These are phyloP conservation scores for Agrochola litura DNA, from an alignment of 2,888 invertebrate genomes.

Conservation along the genomic window DNA sequence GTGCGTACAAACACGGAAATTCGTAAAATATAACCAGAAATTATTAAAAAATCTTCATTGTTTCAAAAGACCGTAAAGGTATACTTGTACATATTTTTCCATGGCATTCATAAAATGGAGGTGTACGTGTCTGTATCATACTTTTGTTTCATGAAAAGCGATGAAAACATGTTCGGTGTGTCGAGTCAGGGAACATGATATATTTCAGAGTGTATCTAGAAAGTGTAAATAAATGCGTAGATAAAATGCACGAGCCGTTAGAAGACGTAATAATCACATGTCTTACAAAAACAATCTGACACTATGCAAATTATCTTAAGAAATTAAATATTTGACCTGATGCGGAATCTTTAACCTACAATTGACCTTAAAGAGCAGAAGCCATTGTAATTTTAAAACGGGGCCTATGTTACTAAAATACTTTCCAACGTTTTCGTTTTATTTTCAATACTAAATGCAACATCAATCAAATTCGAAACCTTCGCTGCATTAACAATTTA, in stretches of 20 bases:
- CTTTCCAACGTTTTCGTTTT: not conserved
- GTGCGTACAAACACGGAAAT: slow-evolving; percentile 20
- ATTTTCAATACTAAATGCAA: slow-evolving; percentile 8
- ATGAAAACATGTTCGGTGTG: not conserved
- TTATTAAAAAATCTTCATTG: slow-evolving; percentile 15
- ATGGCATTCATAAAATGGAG: slow-evolving; percentile 12
- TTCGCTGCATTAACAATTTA: slow-evolving; percentile 24
- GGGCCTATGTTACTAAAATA: not conserved
- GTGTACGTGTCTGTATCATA: not conserved
- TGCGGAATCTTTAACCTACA: not conserved
- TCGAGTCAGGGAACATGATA: not conserved
- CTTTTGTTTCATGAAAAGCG: not conserved
- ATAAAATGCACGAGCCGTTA: not conserved
- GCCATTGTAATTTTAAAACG: not conserved
- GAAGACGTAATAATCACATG: not conserved
- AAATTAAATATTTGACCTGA: slow-evolving; percentile 15
- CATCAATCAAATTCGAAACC: slow-evolving; percentile 16
- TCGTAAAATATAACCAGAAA: slow-evolving; percentile 15
- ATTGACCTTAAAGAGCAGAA: not conserved
- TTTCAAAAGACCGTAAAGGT: slow-evolving; percentile 1
- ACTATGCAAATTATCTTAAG: not conserved
- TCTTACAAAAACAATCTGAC: not conserved
- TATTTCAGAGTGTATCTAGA: not conserved
- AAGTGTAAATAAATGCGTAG: slow-evolving; percentile 20
- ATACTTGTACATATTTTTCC: not conserved